These are phyloP conservation scores for Balaenoptera acutorostrata DNA, from an alignment of 2,113 vertebrate species.

Conservation along the genomic window DNA sequence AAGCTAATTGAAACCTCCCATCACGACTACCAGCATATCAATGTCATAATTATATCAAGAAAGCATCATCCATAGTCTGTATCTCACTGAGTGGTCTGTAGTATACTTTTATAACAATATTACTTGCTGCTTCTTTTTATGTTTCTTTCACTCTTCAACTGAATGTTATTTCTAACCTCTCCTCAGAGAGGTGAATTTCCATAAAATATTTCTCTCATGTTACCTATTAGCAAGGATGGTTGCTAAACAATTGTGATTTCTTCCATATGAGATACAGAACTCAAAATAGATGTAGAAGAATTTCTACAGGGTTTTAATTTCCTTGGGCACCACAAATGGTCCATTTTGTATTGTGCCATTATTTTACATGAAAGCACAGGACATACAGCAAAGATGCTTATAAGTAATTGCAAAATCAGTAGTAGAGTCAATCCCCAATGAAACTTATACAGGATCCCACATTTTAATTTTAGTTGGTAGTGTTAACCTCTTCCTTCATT, in stretches of 20 bases:
- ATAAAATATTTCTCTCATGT: background rate
- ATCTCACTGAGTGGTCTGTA: background rate
- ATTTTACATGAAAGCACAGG: background rate
- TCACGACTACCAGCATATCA: background rate
- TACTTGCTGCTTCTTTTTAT: background rate
- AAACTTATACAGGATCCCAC: background rate
- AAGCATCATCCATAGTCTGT: background rate
- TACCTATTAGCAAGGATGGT: background rate
- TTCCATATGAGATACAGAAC: background rate
- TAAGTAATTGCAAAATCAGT: background rate
- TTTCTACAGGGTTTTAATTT: background rate
- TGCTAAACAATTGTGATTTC: background rate
- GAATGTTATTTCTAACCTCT: background rate
- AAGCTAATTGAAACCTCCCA: background rate
- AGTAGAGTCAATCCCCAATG: background rate
- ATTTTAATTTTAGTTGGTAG: background rate
- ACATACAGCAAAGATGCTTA: background rate
- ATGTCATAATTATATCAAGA: background rate
- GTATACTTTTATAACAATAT: background rate
- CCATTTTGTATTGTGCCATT: background rate
- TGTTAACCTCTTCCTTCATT: background rate
- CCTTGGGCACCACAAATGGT: background rate
- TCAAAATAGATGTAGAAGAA: background rate
- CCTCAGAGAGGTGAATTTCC: background rate
- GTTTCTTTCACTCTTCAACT: background rate